These are phyloP conservation scores for Drosophila recens DNA, from an alignment of 2,888 invertebrate genomes.

Conservation along the genomic window DNA sequence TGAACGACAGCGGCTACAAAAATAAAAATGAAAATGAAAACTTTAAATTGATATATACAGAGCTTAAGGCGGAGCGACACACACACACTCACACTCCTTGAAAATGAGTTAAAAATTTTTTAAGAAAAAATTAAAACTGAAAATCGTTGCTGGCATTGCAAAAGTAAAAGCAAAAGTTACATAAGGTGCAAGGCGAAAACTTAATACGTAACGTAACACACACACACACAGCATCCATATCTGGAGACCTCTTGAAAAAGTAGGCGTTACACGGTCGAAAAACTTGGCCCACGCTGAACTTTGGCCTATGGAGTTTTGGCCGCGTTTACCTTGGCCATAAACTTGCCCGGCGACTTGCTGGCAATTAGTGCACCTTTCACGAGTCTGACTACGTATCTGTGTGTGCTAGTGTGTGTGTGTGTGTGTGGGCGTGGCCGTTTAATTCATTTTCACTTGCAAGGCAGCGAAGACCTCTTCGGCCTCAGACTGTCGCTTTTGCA, in stretches of 20 bases:
- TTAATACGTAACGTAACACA: conserved; percentile 27
- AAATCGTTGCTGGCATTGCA: conserved; percentile 55
- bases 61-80: conserved; percentile 39
- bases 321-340: conserved; percentile 79
- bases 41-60: conserved; percentile 52
- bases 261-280: conserved; percentile 73
- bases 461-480: background rate
- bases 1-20: conserved; percentile 27
- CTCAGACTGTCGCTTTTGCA: conserved; percentile 73
- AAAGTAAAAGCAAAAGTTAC: conserved; percentile 73
- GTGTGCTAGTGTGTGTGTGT: conserved; percentile 24
- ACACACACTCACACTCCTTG: conserved; percentile 13
- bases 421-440: conserved; percentile 66
- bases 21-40: conserved; percentile 28
- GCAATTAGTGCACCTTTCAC: conserved; percentile 77
- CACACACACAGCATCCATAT: conserved; percentile 11
- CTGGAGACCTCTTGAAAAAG: conserved; percentile 47
- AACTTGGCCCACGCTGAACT: conserved; percentile 75
- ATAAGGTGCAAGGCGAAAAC: conserved; percentile 20
- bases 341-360: conserved; percentile 72
- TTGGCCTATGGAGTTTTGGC: conserved; percentile 66
- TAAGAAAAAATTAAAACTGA: conserved; percentile 53
- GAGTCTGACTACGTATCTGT: conserved; percentile 21
- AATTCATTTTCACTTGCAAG: conserved; percentile 73
- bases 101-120: conserved; percentile 19